A percentile compares a stretch with the other conserved stretches of the same genome.
Conservation (phyloP, 2,113 vertebrate genomes). For the Climacteris rufus region DNA sequence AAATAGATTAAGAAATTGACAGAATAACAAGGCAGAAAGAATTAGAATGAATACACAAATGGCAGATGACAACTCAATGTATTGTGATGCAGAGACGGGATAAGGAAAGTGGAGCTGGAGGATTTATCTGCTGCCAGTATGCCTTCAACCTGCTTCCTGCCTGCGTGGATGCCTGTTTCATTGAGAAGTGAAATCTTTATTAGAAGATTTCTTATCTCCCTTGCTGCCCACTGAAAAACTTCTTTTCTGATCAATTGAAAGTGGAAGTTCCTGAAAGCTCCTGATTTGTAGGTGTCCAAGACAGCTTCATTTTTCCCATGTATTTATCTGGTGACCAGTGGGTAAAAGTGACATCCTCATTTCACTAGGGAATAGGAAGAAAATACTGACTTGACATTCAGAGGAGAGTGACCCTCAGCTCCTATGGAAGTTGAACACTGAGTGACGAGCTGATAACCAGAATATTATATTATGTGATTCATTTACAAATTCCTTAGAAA, state of each 20-base stretch:
- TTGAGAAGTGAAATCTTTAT: constrained; percentile 15
- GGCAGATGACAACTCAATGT: constrained; percentile 41
- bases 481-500: not conserved
- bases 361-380: not conserved
- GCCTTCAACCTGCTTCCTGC: constrained; percentile 20
- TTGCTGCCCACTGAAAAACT: not conserved
- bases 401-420: not conserved
- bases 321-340: not conserved
- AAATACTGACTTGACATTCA: not conserved
- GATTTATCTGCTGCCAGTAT: constrained; percentile 27
- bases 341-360: not conserved
- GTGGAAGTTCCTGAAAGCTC: not conserved
- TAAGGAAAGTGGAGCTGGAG: not conserved
- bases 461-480: not conserved
- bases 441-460: not conserved
- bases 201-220: constrained; percentile 31
- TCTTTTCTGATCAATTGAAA: not conserved
- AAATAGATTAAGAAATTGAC: constrained; percentile 74
- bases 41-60: constrained; percentile 56
- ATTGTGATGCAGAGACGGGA: not conserved
- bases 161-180: not conserved
- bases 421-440: not conserved
- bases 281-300: not conserved
- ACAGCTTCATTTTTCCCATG: not conserved
- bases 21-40: constrained; percentile 72